phyloP scores from a whole-genome alignment of 2,797 vertebrate species.

The Spea hammondii region DNA sequence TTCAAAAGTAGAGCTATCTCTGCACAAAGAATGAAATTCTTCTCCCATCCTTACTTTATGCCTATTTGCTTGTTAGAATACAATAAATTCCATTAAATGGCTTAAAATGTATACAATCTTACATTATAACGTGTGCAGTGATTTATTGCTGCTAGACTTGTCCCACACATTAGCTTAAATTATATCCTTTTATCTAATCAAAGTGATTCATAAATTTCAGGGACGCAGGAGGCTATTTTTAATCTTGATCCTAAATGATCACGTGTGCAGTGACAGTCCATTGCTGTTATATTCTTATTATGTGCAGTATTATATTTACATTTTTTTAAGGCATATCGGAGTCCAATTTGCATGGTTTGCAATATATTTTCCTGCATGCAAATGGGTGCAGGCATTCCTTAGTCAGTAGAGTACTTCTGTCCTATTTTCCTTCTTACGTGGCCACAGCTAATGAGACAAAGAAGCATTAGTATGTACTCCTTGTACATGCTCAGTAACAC shows the following conservation, averaged over 20 bases:
- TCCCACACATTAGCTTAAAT: slow-evolving; percentile 46
- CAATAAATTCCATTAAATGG: slow-evolving; percentile 46
- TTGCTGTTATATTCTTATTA: slow-evolving; percentile 32
- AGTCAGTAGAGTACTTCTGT: too few relatives aligned
- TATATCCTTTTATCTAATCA: slow-evolving; percentile 44
- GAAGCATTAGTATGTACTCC: too few relatives aligned
- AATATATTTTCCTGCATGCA: too few relatives aligned
- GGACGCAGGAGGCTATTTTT: slow-evolving; percentile 13
- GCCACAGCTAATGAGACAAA: too few relatives aligned
- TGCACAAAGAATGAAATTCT: slow-evolving; percentile 27
- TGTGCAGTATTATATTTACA: not conserved
- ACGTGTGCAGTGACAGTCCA: slow-evolving; percentile 33
- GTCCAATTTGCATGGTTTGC: too few relatives aligned
- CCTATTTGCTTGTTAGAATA: slow-evolving; percentile 29
- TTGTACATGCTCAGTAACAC: too few relatives aligned
- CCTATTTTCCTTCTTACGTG: too few relatives aligned
- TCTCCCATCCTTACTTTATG: slow-evolving; percentile 33
- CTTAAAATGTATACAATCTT: slow-evolving; percentile 36
- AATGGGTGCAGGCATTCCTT: too few relatives aligned
- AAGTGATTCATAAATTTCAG: slow-evolving; percentile 35
- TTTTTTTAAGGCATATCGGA: too few relatives aligned
- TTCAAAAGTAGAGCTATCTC: slow-evolving; percentile 40
- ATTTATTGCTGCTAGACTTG: slow-evolving; percentile 38
- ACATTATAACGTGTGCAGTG: slow-evolving; percentile 33
- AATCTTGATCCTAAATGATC: slow-evolving; percentile 38